These are phyloP conservation scores for Caenorhabditis tropicalis DNA, from an alignment of 1,140 invertebrate species.

Conservation along the genomic window DNA sequence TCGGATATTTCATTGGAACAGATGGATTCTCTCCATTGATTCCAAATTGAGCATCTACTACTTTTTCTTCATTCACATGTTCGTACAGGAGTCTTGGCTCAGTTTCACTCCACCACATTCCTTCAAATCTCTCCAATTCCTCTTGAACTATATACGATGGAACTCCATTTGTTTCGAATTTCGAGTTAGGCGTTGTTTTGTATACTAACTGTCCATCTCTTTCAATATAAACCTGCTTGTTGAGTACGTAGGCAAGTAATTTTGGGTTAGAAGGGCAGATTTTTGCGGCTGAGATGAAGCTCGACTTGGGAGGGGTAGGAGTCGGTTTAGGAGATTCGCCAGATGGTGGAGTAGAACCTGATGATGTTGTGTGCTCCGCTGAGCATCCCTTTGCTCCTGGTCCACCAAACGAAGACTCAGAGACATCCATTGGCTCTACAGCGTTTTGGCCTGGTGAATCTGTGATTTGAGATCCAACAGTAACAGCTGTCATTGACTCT, in stretches of 20 bases:
- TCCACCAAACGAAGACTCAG: not conserved
- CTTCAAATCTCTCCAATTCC: slow-evolving; percentile 92
- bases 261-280: slow-evolving; percentile 11
- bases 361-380: not conserved
- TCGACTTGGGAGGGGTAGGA: not conserved
- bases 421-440: not conserved
- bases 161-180: slow-evolving; percentile 76
- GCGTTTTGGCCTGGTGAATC: not conserved
- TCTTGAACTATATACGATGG: slow-evolving; percentile 98
- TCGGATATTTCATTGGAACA: slow-evolving; percentile 55
- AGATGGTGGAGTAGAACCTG: not conserved
- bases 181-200: not conserved
- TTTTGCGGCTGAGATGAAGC: not conserved
- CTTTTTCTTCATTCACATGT: slow-evolving; percentile 49
- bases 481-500: too few species aligned
- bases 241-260: slow-evolving; percentile 27
- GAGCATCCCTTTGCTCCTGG: slow-evolving; percentile 7
- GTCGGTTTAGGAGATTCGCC: not conserved
- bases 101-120: slow-evolving; percentile 95
- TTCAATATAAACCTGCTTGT: slow-evolving; percentile 43
- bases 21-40: slow-evolving; percentile 38
- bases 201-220: not conserved
- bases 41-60: slow-evolving; percentile 39
- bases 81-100: slow-evolving; percentile 62
- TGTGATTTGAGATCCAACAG: too few species aligned